Evolutionary conservation across 2,888 invertebrate genomes (phyloP).

Genomic region (Chymomyza fuscimana): DNA sequence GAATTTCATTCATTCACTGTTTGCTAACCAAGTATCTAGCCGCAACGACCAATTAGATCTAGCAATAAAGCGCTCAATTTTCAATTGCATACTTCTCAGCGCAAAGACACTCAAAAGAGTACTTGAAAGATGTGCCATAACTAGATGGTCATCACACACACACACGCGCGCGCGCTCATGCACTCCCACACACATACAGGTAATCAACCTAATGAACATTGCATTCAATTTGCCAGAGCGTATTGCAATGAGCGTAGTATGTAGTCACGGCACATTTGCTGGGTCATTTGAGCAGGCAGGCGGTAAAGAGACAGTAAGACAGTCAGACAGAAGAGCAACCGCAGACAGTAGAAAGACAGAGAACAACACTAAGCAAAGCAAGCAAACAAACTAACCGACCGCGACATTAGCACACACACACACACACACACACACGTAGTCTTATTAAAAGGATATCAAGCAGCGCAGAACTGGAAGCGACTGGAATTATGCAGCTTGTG

Average conservation of each 20-base stretch:
- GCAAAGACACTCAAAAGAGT: background rate
- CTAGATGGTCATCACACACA: background rate
- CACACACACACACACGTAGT: background rate
- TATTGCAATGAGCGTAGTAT: background rate
- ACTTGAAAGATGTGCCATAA: background rate
- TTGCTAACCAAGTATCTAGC: background rate
- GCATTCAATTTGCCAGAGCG: constrained; percentile 28
- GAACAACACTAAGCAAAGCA: background rate
- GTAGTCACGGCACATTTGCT: constrained; percentile 18
- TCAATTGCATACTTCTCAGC: constrained; percentile 36
- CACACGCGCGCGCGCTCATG: background rate
- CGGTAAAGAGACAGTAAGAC: background rate
- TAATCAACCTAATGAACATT: constrained; percentile 61
- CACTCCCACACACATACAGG: constrained; percentile 19
- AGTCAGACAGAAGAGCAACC: background rate
- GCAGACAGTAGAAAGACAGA: background rate
- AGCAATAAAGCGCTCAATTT: constrained; percentile 21
- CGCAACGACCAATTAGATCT: background rate
- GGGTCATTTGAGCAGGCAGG: background rate
- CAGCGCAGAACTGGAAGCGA: background rate
- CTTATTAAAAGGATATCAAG: constrained; percentile 4
- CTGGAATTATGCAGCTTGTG: background rate
- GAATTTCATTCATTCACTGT: background rate
- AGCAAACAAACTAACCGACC: background rate
- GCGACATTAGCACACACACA: constrained; percentile 21